These are phyloP conservation scores for Phyllostomus discolor DNA, from an alignment of 2,113 vertebrate species.

Conservation along the genomic window DNA sequence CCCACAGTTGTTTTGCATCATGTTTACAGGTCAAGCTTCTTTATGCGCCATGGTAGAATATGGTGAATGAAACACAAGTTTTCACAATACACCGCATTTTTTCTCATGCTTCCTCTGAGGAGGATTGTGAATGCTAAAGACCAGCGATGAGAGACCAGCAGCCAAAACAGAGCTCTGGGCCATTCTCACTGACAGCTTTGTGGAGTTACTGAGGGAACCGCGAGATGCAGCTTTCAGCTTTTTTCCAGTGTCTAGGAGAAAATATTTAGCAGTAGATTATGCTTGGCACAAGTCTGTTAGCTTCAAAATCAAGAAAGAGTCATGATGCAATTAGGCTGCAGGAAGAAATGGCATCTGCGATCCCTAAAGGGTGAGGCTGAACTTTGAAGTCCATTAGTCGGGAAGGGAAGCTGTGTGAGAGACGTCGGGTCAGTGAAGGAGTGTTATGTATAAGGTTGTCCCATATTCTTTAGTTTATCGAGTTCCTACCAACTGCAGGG, in stretches of 20 bases:
- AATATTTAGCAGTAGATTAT: conserved; percentile 62
- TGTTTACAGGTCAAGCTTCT: conserved; percentile 32
- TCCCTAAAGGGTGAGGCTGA: background rate
- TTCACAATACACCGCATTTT: conserved; percentile 39
- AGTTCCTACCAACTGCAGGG: background rate
- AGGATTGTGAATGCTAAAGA: conserved; percentile 67
- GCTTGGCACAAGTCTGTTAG: conserved; percentile 46
- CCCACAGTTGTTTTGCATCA: background rate
- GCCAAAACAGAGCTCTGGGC: conserved; percentile 67
- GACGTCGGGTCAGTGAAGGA: background rate
- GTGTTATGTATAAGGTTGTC: background rate
- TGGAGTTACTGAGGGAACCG: conserved; percentile 69
- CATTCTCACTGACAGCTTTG: conserved; percentile 59
- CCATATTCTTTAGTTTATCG: background rate
- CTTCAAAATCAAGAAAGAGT: conserved; percentile 30
- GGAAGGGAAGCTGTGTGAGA: conserved; percentile 8
- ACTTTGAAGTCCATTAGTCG: background rate
- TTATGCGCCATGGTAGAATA: conserved; percentile 39
- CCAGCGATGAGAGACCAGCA: background rate
- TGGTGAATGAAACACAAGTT: conserved; percentile 54
- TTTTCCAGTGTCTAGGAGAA: conserved; percentile 55
- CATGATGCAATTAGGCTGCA: conserved; percentile 8
- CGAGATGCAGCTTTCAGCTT: conserved; percentile 56
- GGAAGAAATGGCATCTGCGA: background rate
- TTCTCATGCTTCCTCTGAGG: conserved; percentile 61